These are phyloP conservation scores for Pammene fasciana DNA, from an alignment of 2,888 invertebrate species.

Conservation along the genomic window DNA sequence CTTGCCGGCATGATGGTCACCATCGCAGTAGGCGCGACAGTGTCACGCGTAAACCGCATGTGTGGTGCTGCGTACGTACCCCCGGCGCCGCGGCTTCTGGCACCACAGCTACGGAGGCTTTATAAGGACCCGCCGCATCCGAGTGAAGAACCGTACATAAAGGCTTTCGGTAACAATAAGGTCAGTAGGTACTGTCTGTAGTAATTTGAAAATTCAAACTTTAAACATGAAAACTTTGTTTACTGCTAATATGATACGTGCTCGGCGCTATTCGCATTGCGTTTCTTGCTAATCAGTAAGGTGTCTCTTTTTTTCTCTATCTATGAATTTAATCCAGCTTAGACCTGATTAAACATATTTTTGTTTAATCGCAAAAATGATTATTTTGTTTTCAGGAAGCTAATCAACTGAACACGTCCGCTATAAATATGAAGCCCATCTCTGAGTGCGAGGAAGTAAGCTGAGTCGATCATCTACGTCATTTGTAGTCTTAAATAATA, in stretches of 20 bases:
- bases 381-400: conserved; percentile 58
- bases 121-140: conserved; percentile 78
- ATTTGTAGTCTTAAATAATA: neutral
- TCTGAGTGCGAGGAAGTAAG: conserved; percentile 65
- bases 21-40: conserved; percentile 62
- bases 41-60: conserved; percentile 61
- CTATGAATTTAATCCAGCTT: no score
- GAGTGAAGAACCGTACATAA: conserved; percentile 69
- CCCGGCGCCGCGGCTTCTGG: conserved; percentile 82
- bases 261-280: no score
- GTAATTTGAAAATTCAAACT: no score
- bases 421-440: conserved; percentile 71
- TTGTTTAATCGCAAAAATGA: neutral
- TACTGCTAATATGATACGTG: no score
- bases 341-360: no score
- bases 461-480: conserved; percentile 45
- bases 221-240: no score
- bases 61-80: conserved; percentile 65
- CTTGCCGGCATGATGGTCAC: conserved; percentile 71
- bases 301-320: no score
- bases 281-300: no score
- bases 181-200: conserved; percentile 51
- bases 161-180: conserved; percentile 71
- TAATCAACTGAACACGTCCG: conserved; percentile 55
- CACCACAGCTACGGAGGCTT: conserved; percentile 87